Conservation (phyloP, 2,888 invertebrate species). For the Lochmaea crataegi region DNA sequence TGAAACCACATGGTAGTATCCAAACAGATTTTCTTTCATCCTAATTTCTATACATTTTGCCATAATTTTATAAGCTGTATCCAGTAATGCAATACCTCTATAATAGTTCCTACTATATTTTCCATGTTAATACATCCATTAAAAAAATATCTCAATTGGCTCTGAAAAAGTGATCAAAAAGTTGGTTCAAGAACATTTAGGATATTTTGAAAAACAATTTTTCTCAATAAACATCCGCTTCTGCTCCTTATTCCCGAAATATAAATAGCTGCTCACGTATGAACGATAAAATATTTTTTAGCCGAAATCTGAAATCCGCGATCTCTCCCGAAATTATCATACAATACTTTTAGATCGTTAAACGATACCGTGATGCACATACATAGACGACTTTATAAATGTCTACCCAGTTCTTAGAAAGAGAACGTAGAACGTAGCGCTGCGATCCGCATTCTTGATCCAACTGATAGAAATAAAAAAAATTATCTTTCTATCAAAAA, state of each 20-base stretch:
- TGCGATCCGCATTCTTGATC: constrained; percentile 27
- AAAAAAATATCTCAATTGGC: too few species aligned
- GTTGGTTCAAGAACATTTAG: too few species aligned
- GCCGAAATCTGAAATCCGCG: constrained; percentile 17
- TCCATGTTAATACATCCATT: too few species aligned
- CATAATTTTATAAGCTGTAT: too few species aligned
- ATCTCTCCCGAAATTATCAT: constrained; percentile 25
- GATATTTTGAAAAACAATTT: too few species aligned
- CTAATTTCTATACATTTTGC: too few species aligned
- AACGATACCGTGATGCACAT: constrained; percentile 18
- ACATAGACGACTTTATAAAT: constrained; percentile 50
- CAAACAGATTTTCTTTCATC: too few species aligned
- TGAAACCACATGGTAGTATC: too few species aligned
- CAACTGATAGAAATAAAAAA: constrained; percentile 33
- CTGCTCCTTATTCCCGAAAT: background rate
- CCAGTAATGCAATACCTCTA: too few species aligned
- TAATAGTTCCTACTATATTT: too few species aligned
- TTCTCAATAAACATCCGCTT: too few species aligned
- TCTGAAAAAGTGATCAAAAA: too few species aligned
- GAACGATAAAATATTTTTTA: background rate
- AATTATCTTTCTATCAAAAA: constrained; percentile 30
- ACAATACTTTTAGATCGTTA: constrained; percentile 27
- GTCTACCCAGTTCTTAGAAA: constrained; percentile 33
- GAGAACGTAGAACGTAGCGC: constrained; percentile 22
- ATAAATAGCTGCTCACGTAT: background rate